These are phyloP conservation scores for Asbolus verrucosus DNA, from an alignment of 1,140 invertebrate genomes.

Conservation along the genomic window DNA sequence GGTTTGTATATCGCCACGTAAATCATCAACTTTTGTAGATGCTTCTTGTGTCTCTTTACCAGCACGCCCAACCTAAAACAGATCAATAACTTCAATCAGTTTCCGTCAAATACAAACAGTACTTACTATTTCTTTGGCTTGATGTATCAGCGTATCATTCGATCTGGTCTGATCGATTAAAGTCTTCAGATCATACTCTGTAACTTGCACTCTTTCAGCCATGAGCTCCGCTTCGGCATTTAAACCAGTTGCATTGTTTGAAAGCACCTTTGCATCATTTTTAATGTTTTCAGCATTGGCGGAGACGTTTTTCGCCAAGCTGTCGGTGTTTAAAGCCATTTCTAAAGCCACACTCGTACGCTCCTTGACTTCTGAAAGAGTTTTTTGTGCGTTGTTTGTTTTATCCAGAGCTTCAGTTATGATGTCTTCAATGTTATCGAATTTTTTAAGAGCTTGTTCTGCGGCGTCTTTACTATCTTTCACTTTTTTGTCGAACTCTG, in stretches of 20 bases:
- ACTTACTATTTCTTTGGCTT: constrained; percentile 76
- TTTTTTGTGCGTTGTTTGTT: constrained; percentile 77
- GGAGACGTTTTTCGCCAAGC: constrained; percentile 78
- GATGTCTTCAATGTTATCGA: constrained; percentile 70
- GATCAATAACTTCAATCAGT: neutral
- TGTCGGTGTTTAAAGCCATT: constrained; percentile 80
- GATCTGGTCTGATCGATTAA: constrained; percentile 80
- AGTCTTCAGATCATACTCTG: constrained; percentile 76
- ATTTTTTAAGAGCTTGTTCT: constrained; percentile 71
- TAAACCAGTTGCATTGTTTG: constrained; percentile 78
- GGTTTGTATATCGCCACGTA: constrained; percentile 80
- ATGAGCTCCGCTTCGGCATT: constrained; percentile 83
- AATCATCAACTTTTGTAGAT: constrained; percentile 83
- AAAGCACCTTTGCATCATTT: constrained; percentile 80
- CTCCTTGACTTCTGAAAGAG: constrained; percentile 79
- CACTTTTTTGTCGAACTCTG: constrained; percentile 92
- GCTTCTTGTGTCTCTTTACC: constrained; percentile 84
- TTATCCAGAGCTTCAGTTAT: constrained; percentile 71
- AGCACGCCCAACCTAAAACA: constrained; percentile 84
- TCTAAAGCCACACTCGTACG: constrained; percentile 82
- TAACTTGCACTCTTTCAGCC: constrained; percentile 76
- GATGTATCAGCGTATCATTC: constrained; percentile 79
- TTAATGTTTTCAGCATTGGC: constrained; percentile 82
- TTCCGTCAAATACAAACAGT: neutral
- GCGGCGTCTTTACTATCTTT: constrained; percentile 80